Conservation (phyloP, 1,140 invertebrate genomes). For the Hirudo medicinalis region DNA sequence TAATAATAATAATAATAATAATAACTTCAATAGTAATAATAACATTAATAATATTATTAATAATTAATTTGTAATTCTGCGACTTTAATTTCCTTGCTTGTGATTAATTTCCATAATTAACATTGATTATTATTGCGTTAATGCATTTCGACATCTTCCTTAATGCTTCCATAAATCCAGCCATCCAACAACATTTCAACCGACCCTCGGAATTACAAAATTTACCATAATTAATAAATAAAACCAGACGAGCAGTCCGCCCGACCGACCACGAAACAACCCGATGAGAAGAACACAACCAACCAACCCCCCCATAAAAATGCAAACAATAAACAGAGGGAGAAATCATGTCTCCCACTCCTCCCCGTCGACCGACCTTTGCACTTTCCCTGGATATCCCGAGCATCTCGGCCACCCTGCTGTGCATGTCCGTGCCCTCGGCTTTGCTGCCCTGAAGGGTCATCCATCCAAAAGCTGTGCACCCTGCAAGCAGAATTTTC, state of each 20-base stretch:
- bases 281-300: too few relatives aligned
- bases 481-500: conserved; percentile 45
- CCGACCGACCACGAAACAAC: too few relatives aligned
- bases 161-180: neutral
- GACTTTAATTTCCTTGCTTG: neutral
- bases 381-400: conserved; percentile 82
- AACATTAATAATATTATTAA: neutral
- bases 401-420: conserved; percentile 73
- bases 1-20: neutral
- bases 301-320: too few relatives aligned
- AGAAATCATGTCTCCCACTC: too few relatives aligned
- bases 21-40: conserved; percentile 4
- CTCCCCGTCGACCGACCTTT: too few relatives aligned
- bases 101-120: neutral
- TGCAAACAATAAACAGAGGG: too few relatives aligned
- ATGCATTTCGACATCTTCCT: too few relatives aligned
- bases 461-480: conserved; percentile 91
- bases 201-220: too few relatives aligned
- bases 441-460: conserved; percentile 72
- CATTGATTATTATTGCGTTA: conserved; percentile 8
- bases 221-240: too few relatives aligned
- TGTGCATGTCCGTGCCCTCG: conserved; percentile 91
- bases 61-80: neutral
- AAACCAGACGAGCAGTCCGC: too few relatives aligned
- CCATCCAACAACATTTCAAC: neutral